A percentile compares a stretch with the other conserved stretches of the same genome.
Conservation (phyloP, 2,888 invertebrate genomes). For the Eristalinus sepulchralis region DNA sequence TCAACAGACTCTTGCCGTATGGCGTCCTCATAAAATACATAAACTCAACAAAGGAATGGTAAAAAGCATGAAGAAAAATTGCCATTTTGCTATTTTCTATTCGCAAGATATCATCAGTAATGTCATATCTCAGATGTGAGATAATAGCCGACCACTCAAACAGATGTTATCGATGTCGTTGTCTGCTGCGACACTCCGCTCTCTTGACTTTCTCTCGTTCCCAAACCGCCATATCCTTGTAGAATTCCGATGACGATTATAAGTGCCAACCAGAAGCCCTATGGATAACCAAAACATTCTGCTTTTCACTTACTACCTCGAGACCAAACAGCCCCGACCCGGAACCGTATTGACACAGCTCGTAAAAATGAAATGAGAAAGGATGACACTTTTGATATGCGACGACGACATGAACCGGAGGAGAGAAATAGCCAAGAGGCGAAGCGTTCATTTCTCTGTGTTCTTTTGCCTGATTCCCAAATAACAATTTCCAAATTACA, state of each 20-base stretch:
- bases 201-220: slow-evolving; percentile 18
- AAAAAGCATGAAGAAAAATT: slow-evolving; percentile 20
- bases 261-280: slow-evolving; percentile 58
- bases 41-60: background rate
- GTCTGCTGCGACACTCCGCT: background rate
- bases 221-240: slow-evolving; percentile 4
- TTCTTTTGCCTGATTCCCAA: slow-evolving; percentile 30
- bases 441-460: slow-evolving; percentile 39
- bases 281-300: slow-evolving; percentile 45
- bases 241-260: slow-evolving; percentile 58
- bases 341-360: slow-evolving; percentile 55
- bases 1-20: background rate
- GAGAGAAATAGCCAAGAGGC: slow-evolving; percentile 48
- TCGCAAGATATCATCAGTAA: slow-evolving; percentile 54
- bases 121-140: slow-evolving; percentile 37
- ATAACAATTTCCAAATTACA: slow-evolving; percentile 74
- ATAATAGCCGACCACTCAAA: slow-evolving; percentile 62
- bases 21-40: slow-evolving; percentile 40
- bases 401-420: slow-evolving; percentile 42
- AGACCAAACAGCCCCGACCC: slow-evolving; percentile 10
- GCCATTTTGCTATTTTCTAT: slow-evolving; percentile 59
- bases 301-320: slow-evolving; percentile 56
- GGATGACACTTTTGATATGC: slow-evolving; percentile 70
- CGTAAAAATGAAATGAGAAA: slow-evolving; percentile 69
- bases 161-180: slow-evolving; percentile 57